Evolutionary conservation across 2,113 vertebrate species (phyloP).

Genomic region (Prinia subflava): DNA sequence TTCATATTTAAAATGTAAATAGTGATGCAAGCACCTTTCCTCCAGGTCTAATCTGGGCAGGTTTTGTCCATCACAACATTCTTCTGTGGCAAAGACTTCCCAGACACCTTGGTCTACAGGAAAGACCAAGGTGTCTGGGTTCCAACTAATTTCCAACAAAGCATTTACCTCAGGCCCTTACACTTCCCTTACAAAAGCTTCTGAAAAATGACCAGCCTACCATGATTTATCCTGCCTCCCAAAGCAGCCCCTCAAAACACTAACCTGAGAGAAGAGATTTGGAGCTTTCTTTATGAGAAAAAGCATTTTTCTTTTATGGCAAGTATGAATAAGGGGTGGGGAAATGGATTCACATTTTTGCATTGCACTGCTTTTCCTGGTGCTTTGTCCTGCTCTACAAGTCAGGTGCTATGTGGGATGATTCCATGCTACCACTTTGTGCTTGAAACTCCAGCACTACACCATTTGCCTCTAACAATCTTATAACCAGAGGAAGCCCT

Average conservation of each 20-base stretch:
- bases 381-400: neutral
- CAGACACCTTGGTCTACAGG: neutral
- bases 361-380: neutral
- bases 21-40: neutral
- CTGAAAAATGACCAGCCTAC: neutral
- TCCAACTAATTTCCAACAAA: neutral
- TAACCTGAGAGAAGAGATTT: neutral
- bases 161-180: neutral
- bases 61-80: neutral
- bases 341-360: neutral
- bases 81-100: neutral
- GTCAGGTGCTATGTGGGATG: neutral
- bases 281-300: neutral
- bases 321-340: neutral
- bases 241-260: neutral
- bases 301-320: neutral
- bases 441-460: neutral
- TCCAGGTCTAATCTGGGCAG: neutral
- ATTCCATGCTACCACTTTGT: neutral
- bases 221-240: neutral
- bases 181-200: neutral
- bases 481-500: neutral
- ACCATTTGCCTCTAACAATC: neutral
- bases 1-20: neutral
- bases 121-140: too few relatives aligned